These are phyloP conservation scores for Elanoides forficatus DNA, from an alignment of 2,113 vertebrate species.

Conservation along the genomic window DNA sequence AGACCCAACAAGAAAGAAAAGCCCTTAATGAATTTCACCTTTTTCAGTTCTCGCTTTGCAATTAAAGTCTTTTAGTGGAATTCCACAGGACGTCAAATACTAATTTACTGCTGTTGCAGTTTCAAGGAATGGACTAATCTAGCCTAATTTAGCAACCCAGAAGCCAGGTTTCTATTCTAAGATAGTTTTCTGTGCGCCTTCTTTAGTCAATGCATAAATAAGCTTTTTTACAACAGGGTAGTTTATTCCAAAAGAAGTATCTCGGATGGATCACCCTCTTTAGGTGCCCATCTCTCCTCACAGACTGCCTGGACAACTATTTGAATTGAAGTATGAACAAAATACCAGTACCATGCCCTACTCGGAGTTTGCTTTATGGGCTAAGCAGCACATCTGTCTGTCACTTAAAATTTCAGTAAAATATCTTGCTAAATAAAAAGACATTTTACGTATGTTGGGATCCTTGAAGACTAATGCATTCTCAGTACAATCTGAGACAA, in stretches of 20 bases:
- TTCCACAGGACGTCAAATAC: slow-evolving; percentile 1
- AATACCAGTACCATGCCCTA: not conserved
- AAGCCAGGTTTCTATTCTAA: not conserved
- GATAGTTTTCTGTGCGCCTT: not conserved
- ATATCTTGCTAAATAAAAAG: not conserved
- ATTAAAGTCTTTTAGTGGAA: slow-evolving; percentile 38
- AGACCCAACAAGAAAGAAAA: slow-evolving; percentile 41
- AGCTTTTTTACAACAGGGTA: not conserved
- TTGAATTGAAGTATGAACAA: not conserved
- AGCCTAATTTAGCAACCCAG: not conserved
- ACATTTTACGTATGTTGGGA: not conserved
- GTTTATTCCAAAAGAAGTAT: not conserved
- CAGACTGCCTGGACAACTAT: not conserved
- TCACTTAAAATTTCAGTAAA: not conserved
- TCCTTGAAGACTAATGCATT: not conserved
- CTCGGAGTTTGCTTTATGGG: not conserved
- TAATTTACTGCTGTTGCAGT: slow-evolving; percentile 33
- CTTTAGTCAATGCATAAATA: not conserved
- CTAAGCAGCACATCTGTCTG: not conserved
- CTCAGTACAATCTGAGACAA: not conserved
- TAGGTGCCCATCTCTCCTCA: not conserved
- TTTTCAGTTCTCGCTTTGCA: not conserved
- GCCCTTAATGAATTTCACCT: slow-evolving; percentile 32
- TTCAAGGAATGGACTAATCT: not conserved
- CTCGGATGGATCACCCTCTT: not conserved